These are phyloP conservation scores for Eremobia ochroleuca DNA, from an alignment of 2,888 invertebrate genomes.

Conservation along the genomic window DNA sequence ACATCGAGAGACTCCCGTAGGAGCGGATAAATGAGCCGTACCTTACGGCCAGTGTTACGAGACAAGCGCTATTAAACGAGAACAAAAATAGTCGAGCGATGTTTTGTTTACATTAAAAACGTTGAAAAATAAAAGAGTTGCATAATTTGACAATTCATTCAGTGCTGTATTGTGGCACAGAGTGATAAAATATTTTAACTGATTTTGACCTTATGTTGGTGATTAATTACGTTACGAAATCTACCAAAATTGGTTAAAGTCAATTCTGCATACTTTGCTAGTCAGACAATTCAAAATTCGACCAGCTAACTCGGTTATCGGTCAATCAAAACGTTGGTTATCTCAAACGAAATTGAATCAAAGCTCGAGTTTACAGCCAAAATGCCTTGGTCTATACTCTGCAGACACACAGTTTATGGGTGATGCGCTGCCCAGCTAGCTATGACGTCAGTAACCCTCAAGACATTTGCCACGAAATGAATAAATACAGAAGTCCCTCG, in stretches of 20 bases:
- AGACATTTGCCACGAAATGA: conserved; percentile 12
- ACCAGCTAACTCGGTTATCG: conserved; percentile 11
- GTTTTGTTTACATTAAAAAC: conserved; percentile 9
- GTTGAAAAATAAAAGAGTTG: background rate
- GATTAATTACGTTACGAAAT: background rate
- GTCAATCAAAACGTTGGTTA: conserved; percentile 46
- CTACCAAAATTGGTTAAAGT: background rate
- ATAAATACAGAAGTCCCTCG: conserved; percentile 29
- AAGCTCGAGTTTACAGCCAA: conserved; percentile 24
- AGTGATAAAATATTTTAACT: background rate
- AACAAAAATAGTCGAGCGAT: conserved; percentile 19
- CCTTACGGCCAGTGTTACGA: conserved; percentile 64
- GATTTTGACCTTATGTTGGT: background rate
- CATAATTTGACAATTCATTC: background rate
- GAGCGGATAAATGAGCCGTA: conserved; percentile 65
- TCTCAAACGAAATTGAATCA: conserved; percentile 32
- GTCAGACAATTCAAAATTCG: background rate
- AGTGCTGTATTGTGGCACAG: background rate
- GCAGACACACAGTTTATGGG: conserved; percentile 47
- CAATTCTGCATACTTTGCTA: background rate
- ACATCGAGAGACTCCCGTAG: conserved; percentile 48
- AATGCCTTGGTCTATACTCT: conserved; percentile 22
- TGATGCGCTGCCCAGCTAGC: conserved; percentile 35
- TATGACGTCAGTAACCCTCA: conserved; percentile 57
- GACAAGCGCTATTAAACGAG: conserved; percentile 62